Base-by-base conservation (phyloP, 2,888 invertebrate species). In the Drosophila demipolita region DNA sequence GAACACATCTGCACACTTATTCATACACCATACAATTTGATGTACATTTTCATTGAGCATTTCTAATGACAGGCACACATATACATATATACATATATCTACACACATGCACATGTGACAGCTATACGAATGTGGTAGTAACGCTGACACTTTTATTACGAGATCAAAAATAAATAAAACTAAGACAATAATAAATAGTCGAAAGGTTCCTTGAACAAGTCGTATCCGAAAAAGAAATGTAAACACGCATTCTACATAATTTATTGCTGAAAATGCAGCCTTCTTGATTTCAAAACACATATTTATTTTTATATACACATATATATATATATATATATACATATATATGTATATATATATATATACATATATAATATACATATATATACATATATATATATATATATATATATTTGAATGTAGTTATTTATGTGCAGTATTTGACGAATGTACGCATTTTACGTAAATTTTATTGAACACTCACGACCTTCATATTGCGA, bases 141-240 rank as follows among this genome's bases (percentile, higher is more conserved):
- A 48, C 12, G 11, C 26, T 40, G 29, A 33, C 36, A 40, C n/a
- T 63, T 50, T 70, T 36, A 42, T 53, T 42, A 29, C 55, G 38
- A 52, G 35, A 38, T 20, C 17, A 55, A 26, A 15, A 65, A 29
- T 52, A 26, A 65, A 35, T 57, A 9, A 42, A 42, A 32, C 29
- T 29, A 3, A 50, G 23, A 55, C 36, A 48, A 60, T 23, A 26
- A 32, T 36, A 40, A 63, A 40, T 64, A 26, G 54, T 20, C 17
- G 0, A 36, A 42, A n/a, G 29, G 32, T 33, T 60, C n/a, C 32
- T 32, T n/a, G 8, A 50, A 40, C 59, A 45, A 52, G 36, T 40
- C 23, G 32, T 12, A 32, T 38, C 32, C 20, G 40, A 73, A 73
- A 67, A 53, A 75, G 57, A 74, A 52, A 48, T 48, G 17, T 12